Percentiles rank a stretch among this genome's conserved stretches.
Evolutionary conservation across 64 coral and sea anemone genomes (phyloP).

Genomic region (Montipora foliosa): DNA sequence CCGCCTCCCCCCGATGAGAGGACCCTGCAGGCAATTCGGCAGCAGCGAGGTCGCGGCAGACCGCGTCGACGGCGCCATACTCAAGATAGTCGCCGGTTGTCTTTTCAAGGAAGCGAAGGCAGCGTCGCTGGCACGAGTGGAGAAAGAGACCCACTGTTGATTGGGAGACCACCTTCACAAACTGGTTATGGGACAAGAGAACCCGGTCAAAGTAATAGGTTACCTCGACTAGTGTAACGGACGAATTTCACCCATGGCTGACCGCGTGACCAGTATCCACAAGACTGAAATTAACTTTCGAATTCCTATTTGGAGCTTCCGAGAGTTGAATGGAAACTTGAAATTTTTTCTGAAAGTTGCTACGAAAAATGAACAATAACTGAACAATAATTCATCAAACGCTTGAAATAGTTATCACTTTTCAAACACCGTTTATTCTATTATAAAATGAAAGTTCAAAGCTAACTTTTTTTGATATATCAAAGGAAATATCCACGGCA

Average conservation of each 20-base stretch:
- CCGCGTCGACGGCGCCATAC: not conserved
- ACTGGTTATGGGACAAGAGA: not conserved
- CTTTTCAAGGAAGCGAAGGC: not conserved
- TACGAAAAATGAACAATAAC: too few relatives aligned
- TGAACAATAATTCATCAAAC: too few relatives aligned
- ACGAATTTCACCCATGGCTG: not conserved
- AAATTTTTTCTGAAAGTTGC: too few relatives aligned
- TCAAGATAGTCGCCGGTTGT: not conserved
- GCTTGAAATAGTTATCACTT: too few relatives aligned
- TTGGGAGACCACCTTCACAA: not conserved
- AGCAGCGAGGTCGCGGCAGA: not conserved
- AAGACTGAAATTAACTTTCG: too few relatives aligned
- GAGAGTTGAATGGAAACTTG: too few relatives aligned
- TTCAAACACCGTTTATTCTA: too few relatives aligned
- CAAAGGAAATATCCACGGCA: too few relatives aligned
- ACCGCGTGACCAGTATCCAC: too few relatives aligned
- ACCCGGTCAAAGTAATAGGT: not conserved
- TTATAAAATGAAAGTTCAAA: too few relatives aligned
- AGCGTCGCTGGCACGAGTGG: not conserved
- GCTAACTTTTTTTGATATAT: too few relatives aligned
- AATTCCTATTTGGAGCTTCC: too few relatives aligned
- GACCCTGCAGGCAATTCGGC: slow-evolving; percentile 58
- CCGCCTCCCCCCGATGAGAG: slow-evolving; percentile 63
- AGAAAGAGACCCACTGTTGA: not conserved
- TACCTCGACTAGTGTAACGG: not conserved